Evolutionary conservation across 92 coral and sea anemone genomes (phyloP), one percentile per base, ranked within the genome.

Genomic region (Epizoanthus fatuus): DNA sequence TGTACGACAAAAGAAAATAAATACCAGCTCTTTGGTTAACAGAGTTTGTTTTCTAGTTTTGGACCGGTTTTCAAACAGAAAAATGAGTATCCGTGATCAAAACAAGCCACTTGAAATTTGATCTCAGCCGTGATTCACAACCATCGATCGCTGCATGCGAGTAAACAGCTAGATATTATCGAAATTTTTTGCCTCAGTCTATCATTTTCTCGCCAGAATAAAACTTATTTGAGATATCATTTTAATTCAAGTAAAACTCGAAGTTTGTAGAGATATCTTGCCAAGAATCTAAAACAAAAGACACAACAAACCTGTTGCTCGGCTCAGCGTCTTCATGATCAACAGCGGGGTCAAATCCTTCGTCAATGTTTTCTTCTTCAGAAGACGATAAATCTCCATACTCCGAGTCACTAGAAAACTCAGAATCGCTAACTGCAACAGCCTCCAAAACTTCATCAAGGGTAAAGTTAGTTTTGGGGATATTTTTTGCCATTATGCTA

Each of bases 351-450:
- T 80, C 85, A 40, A 65, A 32, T 32, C 72, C 85, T 16, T 47
- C 75, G 58, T 39, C 71, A 70, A 80, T 80, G 10, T 63, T 68
- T 16, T 29, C 75, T 64, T 80, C 85, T 15, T 80, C 75, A 2
- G 69, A 54, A 20, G 69, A 55, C 15, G 64, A 80, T 72, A 80
- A 29, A 38, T 80, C 85, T 20, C 49, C 85, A 3, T 17, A 51
- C 59, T 80, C 85, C 2, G 59, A 56, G 19, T 64, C 44, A 6
- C 85, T 80, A 37, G 71, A 80, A 29, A 45, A 37, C 62, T 80
- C 85, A 29, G 2, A 49, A 63, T 49, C 74, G 9, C 45, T 19
- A 4, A 42, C 73, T 40, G 17, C 51, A 47, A 63, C 40, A 15
- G 7, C 14, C 53, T 80, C 51, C 60, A 19, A 38, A 20, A 64